phyloP scores from a whole-genome alignment of 2,888 invertebrate species.

The Myopa testacea region DNA sequence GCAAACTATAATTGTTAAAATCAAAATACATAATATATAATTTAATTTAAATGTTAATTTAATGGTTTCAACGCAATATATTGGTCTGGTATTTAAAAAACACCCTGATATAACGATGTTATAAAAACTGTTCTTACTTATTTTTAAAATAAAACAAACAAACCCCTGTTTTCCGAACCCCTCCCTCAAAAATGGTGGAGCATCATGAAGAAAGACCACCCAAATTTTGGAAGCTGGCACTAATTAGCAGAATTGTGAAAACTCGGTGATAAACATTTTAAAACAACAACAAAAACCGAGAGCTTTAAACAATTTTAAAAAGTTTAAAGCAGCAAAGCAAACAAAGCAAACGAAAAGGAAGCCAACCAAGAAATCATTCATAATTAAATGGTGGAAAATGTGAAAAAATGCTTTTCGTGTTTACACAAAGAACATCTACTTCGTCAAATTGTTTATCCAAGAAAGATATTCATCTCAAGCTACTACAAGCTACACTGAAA shows the following conservation, averaged over 20 bases:
- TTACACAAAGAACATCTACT: conserved; percentile 50
- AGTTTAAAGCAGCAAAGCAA: conserved; percentile 11
- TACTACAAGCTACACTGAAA: conserved; percentile 5
- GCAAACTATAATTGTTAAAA: no score
- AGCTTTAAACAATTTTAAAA: conserved; percentile 11
- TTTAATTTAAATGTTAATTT: no score
- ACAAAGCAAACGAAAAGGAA: conserved; percentile 9
- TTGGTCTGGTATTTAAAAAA: no score
- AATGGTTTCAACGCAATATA: no score
- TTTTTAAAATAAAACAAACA: no score
- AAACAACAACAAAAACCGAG: conserved; percentile 18
- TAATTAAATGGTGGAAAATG: conserved; percentile 26
- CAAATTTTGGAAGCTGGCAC: conserved; percentile 39
- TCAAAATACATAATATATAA: no score
- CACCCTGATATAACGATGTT: no score
- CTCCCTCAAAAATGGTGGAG: no score
- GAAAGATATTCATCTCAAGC: conserved; percentile 21
- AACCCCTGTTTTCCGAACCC: no score
- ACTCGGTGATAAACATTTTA: conserved; percentile 44
- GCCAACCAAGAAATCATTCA: conserved; percentile 15
- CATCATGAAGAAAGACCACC: conserved; percentile 37
- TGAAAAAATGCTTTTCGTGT: conserved; percentile 37
- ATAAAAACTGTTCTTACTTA: no score
- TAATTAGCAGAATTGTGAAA: conserved; percentile 43
- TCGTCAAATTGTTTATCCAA: conserved; percentile 49